Evolutionary conservation across 64 coral and sea anemone genomes (phyloP), one percentile per base, ranked within the genome.

Genomic region (Actinia equina): DNA sequence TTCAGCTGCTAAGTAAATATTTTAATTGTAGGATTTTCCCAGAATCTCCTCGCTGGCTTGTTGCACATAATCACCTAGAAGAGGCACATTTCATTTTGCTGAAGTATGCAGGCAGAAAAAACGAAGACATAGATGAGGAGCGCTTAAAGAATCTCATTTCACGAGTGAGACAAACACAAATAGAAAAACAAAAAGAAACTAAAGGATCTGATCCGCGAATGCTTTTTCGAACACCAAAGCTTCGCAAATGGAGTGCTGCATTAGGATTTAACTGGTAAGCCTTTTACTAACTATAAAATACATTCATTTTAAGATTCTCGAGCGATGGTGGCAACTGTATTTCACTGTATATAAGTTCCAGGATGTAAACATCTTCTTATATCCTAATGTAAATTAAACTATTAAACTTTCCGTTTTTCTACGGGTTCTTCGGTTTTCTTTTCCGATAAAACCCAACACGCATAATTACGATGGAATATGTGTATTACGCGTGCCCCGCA

Each of bases 1-100:
- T 37, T 37, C 17, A 49, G 4, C 46, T 49, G 7, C 46, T 49
- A 6, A 49, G 46, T 49, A 49, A 65, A 8, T 65, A 65, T 23
- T 65, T 65, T 1, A 7, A 22, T 65, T 44, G 5, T 49, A 87
- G 86, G 17, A 58, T 54, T 17, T 87, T 77, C 46, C 86, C 86
- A 12, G 86, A 87, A 74, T 87, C 86, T 19, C 86, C 86, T 69
- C 86, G 86, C 27, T 87, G 71, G 64, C 69, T 87, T 37, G 49
- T 87, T 51, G 86, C 71, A 44, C 52, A 87, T 15, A 70, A 58
- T 26, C 63, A 37, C 3, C 44, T 87, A 17, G 44, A 76, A 8
- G 86, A 87, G 19, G 44, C 86, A 37, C 17, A 26, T 53, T 1
- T 1, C 19, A 52, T 87, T 44, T 56, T 87, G 44, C 19, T 74